Conservation (phyloP, 2,113 vertebrate genomes). For the Brevimyrus niger region DNA sequence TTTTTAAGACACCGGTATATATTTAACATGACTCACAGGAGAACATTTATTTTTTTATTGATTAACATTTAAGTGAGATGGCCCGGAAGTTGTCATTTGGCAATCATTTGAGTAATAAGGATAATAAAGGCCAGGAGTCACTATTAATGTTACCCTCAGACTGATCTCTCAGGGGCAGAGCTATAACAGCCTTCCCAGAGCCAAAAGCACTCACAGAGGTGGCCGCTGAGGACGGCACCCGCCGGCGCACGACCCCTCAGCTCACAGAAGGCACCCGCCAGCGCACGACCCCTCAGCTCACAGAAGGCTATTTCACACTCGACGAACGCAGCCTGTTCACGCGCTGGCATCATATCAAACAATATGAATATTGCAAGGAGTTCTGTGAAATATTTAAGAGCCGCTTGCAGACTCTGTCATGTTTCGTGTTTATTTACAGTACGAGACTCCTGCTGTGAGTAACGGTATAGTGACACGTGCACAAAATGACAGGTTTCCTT, state of each 20-base stretch:
- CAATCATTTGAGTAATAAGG: conserved; percentile 52
- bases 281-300: conserved; percentile 57
- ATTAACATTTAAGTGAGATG: not conserved
- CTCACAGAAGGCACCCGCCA: conserved; percentile 58
- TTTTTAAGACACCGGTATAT: conserved; percentile 62
- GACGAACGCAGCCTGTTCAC: conserved; percentile 58
- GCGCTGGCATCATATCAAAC: conserved; percentile 62
- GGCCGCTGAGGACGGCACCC: conserved; percentile 53
- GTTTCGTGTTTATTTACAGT: conserved; percentile 51
- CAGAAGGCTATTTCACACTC: conserved; percentile 60
- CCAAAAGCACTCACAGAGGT: conserved; percentile 63
- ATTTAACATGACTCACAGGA: conserved; percentile 56
- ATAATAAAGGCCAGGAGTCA: conserved; percentile 48
- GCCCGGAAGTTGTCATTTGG: conserved; percentile 31
- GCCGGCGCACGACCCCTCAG: conserved; percentile 50
- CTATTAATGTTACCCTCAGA: conserved; percentile 53
- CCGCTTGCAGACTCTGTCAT: conserved; percentile 51
- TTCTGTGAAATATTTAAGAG: conserved; percentile 62
- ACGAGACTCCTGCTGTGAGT: conserved; percentile 48
- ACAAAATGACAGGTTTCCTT: not conserved
- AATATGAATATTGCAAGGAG: conserved; percentile 58
- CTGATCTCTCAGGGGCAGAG: conserved; percentile 43
- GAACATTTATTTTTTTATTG: conserved; percentile 42
- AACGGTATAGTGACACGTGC: conserved; percentile 1
- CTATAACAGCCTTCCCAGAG: conserved; percentile 36